A percentile compares a stretch with the other conserved stretches of the same genome.
phyloP scores from a whole-genome alignment of 1,140 invertebrate genomes.

The Zaprionus ghesquierei region DNA sequence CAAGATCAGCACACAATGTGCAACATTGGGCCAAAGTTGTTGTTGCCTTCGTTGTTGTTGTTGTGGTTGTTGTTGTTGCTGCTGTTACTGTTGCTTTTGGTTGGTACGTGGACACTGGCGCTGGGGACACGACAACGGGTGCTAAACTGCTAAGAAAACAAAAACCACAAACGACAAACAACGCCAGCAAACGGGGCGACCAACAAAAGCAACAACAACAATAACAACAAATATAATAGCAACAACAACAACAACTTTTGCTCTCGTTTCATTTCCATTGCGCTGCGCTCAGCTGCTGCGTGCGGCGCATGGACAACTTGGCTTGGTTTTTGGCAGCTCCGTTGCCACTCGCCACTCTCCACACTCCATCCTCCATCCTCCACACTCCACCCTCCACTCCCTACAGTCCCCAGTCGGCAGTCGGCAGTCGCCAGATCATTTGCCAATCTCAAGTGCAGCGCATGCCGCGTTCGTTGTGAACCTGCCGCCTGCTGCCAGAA shows the following conservation, averaged over 20 bases:
- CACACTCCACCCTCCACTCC: neutral
- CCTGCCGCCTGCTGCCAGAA: conserved; percentile 46
- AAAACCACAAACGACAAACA: conserved; percentile 34
- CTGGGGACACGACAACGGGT: conserved; percentile 65
- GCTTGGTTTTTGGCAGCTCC: conserved; percentile 26
- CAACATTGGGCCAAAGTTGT: conserved; percentile 77
- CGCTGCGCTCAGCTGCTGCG: conserved; percentile 51
- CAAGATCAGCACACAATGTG: conserved; percentile 79
- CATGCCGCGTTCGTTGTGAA: conserved; percentile 59
- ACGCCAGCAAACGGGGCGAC: conserved; percentile 18
- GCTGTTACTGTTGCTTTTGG: too few species aligned
- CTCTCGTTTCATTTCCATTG: conserved; percentile 65
- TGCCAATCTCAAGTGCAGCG: conserved; percentile 40
- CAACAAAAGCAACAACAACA: conserved; percentile 23
- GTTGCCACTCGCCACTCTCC: neutral
- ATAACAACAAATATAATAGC: conserved; percentile 12
- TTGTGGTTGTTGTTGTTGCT: neutral
- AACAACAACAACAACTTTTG: conserved; percentile 48
- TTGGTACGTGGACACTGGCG: conserved; percentile 10
- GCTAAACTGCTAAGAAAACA: conserved; percentile 67
- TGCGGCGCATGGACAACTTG: conserved; percentile 62
- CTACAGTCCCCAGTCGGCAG: neutral
- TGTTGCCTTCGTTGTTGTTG: conserved; percentile 3
- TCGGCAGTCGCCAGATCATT: conserved; percentile 1
- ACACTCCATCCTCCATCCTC: neutral